Evolutionary conservation across 2,797 vertebrate species (phyloP).

Genomic region (Staurois parvus): DNA sequence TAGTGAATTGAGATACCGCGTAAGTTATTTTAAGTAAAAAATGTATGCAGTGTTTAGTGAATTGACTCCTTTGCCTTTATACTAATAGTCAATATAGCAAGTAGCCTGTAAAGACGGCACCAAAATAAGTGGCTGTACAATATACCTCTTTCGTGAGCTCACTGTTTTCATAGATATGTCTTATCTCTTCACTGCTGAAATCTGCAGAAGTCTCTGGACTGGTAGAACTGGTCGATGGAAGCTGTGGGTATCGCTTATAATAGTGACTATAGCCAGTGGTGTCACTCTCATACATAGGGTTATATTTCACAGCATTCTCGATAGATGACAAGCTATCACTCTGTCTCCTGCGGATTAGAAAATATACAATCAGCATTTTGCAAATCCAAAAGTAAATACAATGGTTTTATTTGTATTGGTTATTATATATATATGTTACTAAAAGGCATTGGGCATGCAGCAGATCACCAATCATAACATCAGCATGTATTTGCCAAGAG

Average conservation of each 20-base stretch:
- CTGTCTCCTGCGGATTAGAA: constrained; percentile 71
- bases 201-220: constrained; percentile 87
- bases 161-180: constrained; percentile 92
- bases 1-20: too few relatives aligned
- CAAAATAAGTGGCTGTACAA: not conserved
- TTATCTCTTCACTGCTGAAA: constrained; percentile 94
- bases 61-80: too few relatives aligned
- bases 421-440: not conserved
- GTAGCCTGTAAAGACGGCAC: too few relatives aligned
- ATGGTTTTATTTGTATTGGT: not conserved
- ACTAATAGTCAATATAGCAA: too few relatives aligned
- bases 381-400: not conserved
- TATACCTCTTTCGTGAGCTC: constrained; percentile 91
- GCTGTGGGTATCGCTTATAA: constrained; percentile 83
- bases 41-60: too few relatives aligned
- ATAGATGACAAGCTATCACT: constrained; percentile 85
- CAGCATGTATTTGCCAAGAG: not conserved
- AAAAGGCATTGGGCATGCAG: not conserved
- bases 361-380: not conserved
- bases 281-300: constrained; percentile 90
- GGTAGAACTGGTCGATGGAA: constrained; percentile 82
- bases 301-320: constrained; percentile 91
- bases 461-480: not conserved
- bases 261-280: constrained; percentile 85
- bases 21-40: too few relatives aligned